Evolutionary conservation across 2,797 vertebrate species (phyloP), one percentile per base, ranked within the genome.

Genomic region (Pyrocephalus nanus): DNA sequence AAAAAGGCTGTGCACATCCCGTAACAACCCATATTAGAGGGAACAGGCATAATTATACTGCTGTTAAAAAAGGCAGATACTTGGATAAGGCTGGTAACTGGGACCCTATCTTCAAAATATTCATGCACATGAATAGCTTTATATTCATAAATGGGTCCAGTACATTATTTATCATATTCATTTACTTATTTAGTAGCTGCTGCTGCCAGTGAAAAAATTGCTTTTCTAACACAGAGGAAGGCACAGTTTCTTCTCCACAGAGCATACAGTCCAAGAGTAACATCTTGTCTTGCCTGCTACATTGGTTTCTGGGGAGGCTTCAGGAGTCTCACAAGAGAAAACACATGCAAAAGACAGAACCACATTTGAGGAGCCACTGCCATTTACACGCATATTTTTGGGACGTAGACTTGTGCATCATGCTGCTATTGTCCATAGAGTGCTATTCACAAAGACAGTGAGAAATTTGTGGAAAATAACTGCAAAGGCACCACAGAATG

Each of bases 161-260:
- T 96, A 91, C 91, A 96, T 96, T 95, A 95, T 97, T 96, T 89
- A 96, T 96, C 32, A 62, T 80, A 92, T 87, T 93, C 86, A 69
- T 87, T 96, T 95, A 96, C 79, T 97, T 95, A 96, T 96, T 96
- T 88, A 96, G 88, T 92, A 95, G 92, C 86, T 87, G 54, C 67
- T 87, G 38, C 80, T 79, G 57, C 86, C 77, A 92, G 54, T 74
- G 86, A 90, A 83, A n/a, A 92, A 83, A 82, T 88, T 85, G 65
- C 90, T 85, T 94, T 93, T 82, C 74, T 87, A 60, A 74, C 76
- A 58, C 27, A 74, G 67, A 79, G 42, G 38, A 77, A 82, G 48
- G 88, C 67, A 69, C 38, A 83, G 57, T 67, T 74, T 76, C 45
- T 88, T 82, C 50, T 82, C 57, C 32, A 36, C 74, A 87, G 74